Conservation (phyloP, 2,113 vertebrate species). For the Onychostruthus taczanowskii region DNA sequence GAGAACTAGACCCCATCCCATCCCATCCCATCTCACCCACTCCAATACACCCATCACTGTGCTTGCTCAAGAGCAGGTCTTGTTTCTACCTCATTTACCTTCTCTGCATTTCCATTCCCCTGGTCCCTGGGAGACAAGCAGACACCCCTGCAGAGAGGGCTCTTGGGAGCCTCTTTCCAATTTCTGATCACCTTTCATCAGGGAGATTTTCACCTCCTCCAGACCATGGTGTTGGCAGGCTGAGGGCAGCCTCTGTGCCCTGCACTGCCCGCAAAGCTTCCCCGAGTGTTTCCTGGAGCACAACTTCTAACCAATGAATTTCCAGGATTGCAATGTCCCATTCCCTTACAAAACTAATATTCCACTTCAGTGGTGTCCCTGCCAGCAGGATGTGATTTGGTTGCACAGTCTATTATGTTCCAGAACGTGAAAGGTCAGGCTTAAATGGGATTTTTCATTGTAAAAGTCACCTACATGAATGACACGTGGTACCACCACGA, state of each 20-base stretch:
- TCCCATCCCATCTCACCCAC: neutral
- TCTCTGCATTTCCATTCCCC: neutral
- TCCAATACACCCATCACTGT: neutral
- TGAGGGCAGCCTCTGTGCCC: neutral
- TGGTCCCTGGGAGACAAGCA: neutral
- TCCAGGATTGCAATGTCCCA: slow-evolving; percentile 1
- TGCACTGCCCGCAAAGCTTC: neutral
- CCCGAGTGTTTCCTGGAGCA: neutral
- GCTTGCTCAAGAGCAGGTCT: neutral
- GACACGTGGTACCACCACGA: slow-evolving; percentile 36
- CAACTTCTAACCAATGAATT: slow-evolving; percentile 16
- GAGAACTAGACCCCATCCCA: fast-evolving
- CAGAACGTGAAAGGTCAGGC: slow-evolving; percentile 68
- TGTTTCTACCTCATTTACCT: neutral
- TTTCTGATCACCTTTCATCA: neutral
- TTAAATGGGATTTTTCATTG: slow-evolving; percentile 67
- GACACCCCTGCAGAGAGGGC: neutral
- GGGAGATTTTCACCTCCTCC: neutral
- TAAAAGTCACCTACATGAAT: slow-evolving; percentile 69
- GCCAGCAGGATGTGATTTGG: slow-evolving; percentile 30
- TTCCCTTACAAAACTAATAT: slow-evolving; percentile 41
- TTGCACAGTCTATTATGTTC: slow-evolving; percentile 64
- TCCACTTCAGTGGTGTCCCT: slow-evolving; percentile 35
- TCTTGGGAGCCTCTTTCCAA: neutral
- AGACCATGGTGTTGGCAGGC: fast-evolving